These are phyloP conservation scores for Nephila pilipes DNA, from an alignment of 1,140 invertebrate genomes.

Conservation along the genomic window DNA sequence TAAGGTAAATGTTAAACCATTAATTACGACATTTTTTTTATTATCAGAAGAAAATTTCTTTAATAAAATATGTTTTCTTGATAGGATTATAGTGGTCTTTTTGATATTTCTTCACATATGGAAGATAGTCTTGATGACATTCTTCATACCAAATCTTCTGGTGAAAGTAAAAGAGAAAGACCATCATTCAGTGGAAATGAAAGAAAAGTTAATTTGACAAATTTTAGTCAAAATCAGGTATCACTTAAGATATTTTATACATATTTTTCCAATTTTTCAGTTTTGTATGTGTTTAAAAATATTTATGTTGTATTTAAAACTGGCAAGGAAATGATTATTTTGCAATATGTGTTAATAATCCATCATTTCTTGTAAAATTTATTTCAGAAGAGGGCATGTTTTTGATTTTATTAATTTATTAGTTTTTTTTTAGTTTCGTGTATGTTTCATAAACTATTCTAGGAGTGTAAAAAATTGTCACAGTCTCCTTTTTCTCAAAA, in stretches of 20 bases:
- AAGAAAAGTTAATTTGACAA: conserved; percentile 85
- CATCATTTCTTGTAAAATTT: no score
- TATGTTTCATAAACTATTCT: no score
- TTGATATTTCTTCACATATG: conserved; percentile 83
- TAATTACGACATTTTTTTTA: background rate
- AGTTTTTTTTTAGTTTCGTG: no score
- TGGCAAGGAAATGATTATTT: no score
- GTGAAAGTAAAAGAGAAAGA: conserved; percentile 75
- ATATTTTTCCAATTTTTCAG: conserved; percentile 77
- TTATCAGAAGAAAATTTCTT: background rate
- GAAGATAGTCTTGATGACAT: conserved; percentile 91
- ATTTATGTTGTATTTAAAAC: no score
- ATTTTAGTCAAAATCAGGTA: conserved; percentile 91
- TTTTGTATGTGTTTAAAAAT: conserved; percentile 11
- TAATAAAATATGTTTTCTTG: conserved; percentile 9
- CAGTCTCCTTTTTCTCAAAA: no score
- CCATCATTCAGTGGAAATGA: conserved; percentile 80
- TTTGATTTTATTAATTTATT: no score
- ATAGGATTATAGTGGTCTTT: conserved; percentile 92
- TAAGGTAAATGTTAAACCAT: conserved; percentile 56
- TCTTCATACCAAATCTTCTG: conserved; percentile 78
- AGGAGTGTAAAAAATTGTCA: no score
- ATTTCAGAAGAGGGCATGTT: no score
- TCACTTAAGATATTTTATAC: conserved; percentile 51
- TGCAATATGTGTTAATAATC: no score